These are phyloP conservation scores for Frankliniella fusca DNA, from an alignment of 2,888 invertebrate species.

Conservation along the genomic window DNA sequence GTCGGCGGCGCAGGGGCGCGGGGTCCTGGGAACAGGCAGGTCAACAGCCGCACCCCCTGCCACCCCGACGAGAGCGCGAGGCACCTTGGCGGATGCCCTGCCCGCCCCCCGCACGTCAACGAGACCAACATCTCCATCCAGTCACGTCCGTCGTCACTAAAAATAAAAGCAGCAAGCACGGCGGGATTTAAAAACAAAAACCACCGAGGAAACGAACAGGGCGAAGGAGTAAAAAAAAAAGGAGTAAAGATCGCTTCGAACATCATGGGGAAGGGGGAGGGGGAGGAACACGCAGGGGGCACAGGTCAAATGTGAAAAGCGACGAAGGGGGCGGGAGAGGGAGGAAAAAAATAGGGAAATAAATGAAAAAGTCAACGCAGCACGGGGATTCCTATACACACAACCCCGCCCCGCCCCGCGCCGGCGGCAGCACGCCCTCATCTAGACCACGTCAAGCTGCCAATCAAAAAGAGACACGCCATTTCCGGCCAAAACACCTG, in stretches of 20 bases:
- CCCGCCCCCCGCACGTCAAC: background rate
- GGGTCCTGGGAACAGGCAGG: too few species aligned
- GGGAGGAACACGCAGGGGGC: background rate
- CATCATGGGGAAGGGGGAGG: background rate
- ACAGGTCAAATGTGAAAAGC: background rate
- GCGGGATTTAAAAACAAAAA: conserved; percentile 12
- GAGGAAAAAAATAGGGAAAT: background rate
- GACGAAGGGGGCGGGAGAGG: background rate
- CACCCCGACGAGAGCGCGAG: too few species aligned
- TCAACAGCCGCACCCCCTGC: too few species aligned
- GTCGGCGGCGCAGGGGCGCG: too few species aligned
- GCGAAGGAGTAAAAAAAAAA: background rate
- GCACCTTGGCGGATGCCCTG: background rate
- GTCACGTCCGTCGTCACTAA: conserved; percentile 16
- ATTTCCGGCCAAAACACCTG: conserved; percentile 12
- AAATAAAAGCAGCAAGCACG: background rate
- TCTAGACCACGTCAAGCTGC: conserved; percentile 5
- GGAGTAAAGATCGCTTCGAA: background rate
- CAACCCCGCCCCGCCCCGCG: background rate
- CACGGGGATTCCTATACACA: background rate
- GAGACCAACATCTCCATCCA: conserved; percentile 3
- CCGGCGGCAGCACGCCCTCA: background rate
- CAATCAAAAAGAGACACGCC: background rate
- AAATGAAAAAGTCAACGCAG: background rate
- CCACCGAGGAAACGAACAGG: background rate